Base-by-base conservation (phyloP, 2,113 vertebrate species). In the Platycercus adscitus region DNA sequence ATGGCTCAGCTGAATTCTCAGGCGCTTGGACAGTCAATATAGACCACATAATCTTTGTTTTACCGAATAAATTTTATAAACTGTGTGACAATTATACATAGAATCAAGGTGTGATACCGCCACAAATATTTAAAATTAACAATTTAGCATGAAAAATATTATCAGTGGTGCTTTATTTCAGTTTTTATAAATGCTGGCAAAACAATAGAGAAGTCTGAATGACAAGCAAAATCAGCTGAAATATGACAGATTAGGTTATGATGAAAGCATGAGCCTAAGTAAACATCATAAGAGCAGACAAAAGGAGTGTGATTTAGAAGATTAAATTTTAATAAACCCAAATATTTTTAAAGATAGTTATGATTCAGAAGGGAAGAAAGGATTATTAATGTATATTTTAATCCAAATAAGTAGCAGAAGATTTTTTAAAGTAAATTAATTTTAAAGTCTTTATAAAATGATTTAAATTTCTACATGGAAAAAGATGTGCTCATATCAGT, bases 251-350 rank as follows among this genome's bases (percentile, higher is more conserved):
- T 94, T 78, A 81, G 3, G 69, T 84, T 92, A 81, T 87, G 60
- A 89, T 88, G 86, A 88, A 95, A 94, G 28, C 46, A 71, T 78
- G 64, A 96, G 50, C 72, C 55, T 73, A 94, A 78, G 77, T 86
- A 92, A 92, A 86, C 25, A 86, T 61, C 46, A 39, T 17, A 82
- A 68, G 29, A 79, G 46, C 28, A 50, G 66, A 26, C 50, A 64
- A 68, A 72, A 33, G 2, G 9, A 47, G 63, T 61, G 77, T 41
- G 69, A 91, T 93, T 93, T 80, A 92, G 46, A 90, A 95, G 71
- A 76, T 76, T 88, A 50, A 21, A 44, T 88, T 91, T 91, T 86
- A 94, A 90, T 94, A 77, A 91, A 95, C 69, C 4, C 39, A 91
- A 96, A 72, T 90, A 65, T 87, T 94, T 93, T 91, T 29, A 89